Evolutionary conservation across 2,888 invertebrate species (phyloP), one percentile per base, ranked within the genome.

Genomic region (Carabus problematicus): DNA sequence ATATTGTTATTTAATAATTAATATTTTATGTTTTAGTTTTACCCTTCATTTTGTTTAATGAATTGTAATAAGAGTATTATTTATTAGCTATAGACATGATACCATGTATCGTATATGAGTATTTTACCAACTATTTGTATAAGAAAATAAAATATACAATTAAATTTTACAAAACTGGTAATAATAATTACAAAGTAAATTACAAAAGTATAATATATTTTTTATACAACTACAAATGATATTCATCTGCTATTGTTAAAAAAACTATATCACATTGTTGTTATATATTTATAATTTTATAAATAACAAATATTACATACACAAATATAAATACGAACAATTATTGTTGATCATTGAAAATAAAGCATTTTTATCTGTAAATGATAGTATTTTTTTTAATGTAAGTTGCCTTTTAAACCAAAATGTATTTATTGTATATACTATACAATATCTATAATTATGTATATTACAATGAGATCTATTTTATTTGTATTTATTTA

Each of bases 21-120:
- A 29, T 29, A 29, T 59, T 42, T 59, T 43, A 12, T 43, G n/a
- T n/a, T n/a, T n/a, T n/a, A n/a, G n/a, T n/a, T 12, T 11, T 45
- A n/a, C 59, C 42, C 43, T 42, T 59, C 42, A 41, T 42, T 59
- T 42, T 59, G 43, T 59, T 59, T 43, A 59, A 59, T 59, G 59
- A 59, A 59, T 59, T 59, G 4, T 59, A 41, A 19, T 18, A 39
- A 19, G 18, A 42, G 14, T 3, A 29, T 29, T 29, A 29, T 29
- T 29, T 29, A 29, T 29, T 29, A 29, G 29, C 29, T 29, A 29
- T 29, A 29, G 16, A 11, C 40, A 52, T 16, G 63, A 54, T 63
- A 63, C 63, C 41, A 12, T 63, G 54, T 63, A 63, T 54, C 54
- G 18, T 8, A 54, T 54, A 14, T 9, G 49, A 63, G 16, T 52